Conservation (phyloP, 2,113 vertebrate species). For the Burhinus bistriatus region DNA sequence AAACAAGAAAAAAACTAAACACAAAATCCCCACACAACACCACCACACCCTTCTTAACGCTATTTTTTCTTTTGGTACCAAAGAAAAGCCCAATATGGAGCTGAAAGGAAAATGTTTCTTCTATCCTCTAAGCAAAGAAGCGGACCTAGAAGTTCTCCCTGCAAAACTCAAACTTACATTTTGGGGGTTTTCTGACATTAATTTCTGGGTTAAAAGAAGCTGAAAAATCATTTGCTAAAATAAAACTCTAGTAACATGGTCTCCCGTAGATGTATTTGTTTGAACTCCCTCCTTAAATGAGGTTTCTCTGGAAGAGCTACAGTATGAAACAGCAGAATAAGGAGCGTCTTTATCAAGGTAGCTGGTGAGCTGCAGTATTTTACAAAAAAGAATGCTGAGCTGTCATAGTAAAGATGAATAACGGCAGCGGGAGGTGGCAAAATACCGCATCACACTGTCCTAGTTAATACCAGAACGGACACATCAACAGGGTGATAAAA, state of each 20-base stretch:
- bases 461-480: not conserved
- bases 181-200: not conserved
- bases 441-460: not conserved
- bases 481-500: not conserved
- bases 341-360: not conserved
- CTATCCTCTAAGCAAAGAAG: not conserved
- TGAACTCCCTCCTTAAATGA: not conserved
- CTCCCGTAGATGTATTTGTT: not conserved
- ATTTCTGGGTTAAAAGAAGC: not conserved
- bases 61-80: not conserved
- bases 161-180: not conserved
- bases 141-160: not conserved
- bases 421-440: not conserved
- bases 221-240: not conserved
- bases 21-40: accelerated
- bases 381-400: not conserved
- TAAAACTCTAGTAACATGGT: not conserved
- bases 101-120: not conserved
- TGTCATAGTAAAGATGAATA: not conserved
- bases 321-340: not conserved
- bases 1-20: not conserved
- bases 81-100: not conserved
- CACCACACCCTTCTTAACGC: not conserved
- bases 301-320: not conserved
- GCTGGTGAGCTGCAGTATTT: not conserved